A percentile compares a stretch with the other conserved stretches of the same genome.
Evolutionary conservation across 2,888 invertebrate species (phyloP).

Genomic region (Chymomyza fuscimana): DNA sequence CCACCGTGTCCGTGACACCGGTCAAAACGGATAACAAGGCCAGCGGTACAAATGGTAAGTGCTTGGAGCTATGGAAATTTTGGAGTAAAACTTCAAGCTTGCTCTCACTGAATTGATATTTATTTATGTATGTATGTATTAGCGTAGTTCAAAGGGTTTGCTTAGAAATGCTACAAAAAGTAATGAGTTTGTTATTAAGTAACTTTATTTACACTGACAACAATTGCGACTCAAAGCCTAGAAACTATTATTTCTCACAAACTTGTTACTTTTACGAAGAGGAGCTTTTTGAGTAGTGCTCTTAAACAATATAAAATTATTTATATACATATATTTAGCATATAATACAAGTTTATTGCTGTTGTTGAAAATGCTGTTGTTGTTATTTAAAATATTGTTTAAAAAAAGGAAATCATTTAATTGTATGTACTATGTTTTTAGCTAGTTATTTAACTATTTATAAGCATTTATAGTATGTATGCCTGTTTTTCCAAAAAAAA

Average conservation of each 20-base stretch:
- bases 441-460: neutral
- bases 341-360: too few relatives aligned
- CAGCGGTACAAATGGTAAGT: conserved; percentile 67
- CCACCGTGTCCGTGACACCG: conserved; percentile 56
- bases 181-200: too few relatives aligned
- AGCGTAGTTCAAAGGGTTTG: conserved; percentile 6
- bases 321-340: too few relatives aligned
- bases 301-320: too few relatives aligned
- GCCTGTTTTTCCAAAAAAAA: neutral
- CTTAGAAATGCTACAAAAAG: too few relatives aligned
- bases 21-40: conserved; percentile 73
- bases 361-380: too few relatives aligned
- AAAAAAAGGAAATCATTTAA: neutral
- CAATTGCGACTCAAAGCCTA: too few relatives aligned
- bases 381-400: neutral
- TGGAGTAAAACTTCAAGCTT: neutral
- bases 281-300: too few relatives aligned
- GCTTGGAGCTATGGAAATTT: neutral
- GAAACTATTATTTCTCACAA: too few relatives aligned
- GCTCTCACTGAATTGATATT: neutral
- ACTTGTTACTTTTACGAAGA: too few relatives aligned
- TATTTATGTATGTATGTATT: neutral
- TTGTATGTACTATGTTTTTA: neutral
- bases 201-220: too few relatives aligned
- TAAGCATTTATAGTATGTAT: conserved; percentile 29